Evolutionary conservation across 2,888 invertebrate genomes (phyloP).

Genomic region (Drosophila leonis): DNA sequence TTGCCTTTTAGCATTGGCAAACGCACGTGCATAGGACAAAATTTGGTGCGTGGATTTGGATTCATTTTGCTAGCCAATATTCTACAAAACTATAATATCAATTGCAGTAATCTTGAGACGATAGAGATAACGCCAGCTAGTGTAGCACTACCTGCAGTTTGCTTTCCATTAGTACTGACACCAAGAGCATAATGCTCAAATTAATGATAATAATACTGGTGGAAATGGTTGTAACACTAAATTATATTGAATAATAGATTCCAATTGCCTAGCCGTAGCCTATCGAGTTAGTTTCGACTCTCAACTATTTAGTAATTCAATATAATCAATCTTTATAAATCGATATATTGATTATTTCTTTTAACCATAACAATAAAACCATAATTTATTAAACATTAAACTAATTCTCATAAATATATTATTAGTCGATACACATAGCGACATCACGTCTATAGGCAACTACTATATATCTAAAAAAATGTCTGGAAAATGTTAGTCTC

Average conservation of each 20-base stretch:
- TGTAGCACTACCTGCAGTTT: conserved; percentile 91
- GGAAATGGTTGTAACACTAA: conserved; percentile 12
- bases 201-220: not conserved
- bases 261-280: not conserved
- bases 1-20: conserved; percentile 95
- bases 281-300: not conserved
- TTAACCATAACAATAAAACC: conserved; percentile 4
- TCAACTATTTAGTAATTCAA: not conserved
- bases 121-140: conserved; percentile 89
- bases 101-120: conserved; percentile 86
- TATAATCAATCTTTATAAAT: conserved; percentile 1
- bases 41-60: conserved; percentile 91
- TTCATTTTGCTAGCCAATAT: conserved; percentile 91
- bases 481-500: conserved; percentile 2
- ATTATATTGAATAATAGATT: not conserved
- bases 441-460: conserved; percentile 2
- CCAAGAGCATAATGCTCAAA: conserved; percentile 62
- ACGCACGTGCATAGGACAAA: conserved; percentile 94
- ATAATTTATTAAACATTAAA: conserved; percentile 10
- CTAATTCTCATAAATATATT: conserved; percentile 9
- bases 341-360: conserved; percentile 1
- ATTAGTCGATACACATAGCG: conserved; percentile 3
- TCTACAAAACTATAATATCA: conserved; percentile 90
- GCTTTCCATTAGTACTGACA: conserved; percentile 88
- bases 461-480: not conserved